phyloP scores from a whole-genome alignment of 37 sponge, comb jelly and placozoan genomes.

The Halichondria panicea region DNA sequence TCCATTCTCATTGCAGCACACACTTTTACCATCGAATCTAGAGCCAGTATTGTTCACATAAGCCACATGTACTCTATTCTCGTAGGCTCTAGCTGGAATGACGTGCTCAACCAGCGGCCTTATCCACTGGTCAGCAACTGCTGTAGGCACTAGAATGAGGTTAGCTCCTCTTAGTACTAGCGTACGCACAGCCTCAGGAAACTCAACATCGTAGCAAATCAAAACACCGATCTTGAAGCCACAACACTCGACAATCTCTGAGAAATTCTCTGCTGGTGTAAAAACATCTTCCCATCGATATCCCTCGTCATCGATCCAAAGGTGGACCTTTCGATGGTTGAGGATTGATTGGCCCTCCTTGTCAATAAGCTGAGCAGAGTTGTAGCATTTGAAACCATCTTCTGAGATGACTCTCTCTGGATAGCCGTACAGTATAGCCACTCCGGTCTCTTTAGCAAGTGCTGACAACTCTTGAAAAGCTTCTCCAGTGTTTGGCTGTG shows the following conservation, averaged over 20 bases:
- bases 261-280: slow-evolving; percentile 17
- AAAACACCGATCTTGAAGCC: slow-evolving; percentile 63
- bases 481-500: slow-evolving; percentile 36
- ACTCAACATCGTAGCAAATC: slow-evolving; percentile 66
- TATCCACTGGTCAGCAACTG: neutral
- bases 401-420: slow-evolving; percentile 28
- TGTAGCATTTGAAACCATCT: slow-evolving; percentile 14
- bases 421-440: slow-evolving; percentile 63
- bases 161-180: slow-evolving; percentile 47
- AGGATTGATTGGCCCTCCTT: slow-evolving; percentile 35
- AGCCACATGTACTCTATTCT: slow-evolving; percentile 49
- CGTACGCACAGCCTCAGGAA: slow-evolving; percentile 41
- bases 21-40: slow-evolving; percentile 11
- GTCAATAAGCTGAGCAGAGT: slow-evolving; percentile 59
- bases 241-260: slow-evolving; percentile 26
- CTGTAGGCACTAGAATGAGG: slow-evolving; percentile 37
- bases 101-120: neutral
- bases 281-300: slow-evolving; percentile 31
- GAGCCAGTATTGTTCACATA: slow-evolving; percentile 46
- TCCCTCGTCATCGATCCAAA: slow-evolving; percentile 15
- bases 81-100: slow-evolving; percentile 25
- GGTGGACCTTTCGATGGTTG: slow-evolving; percentile 62
- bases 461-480: slow-evolving; percentile 44
- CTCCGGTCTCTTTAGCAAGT: slow-evolving; percentile 18
- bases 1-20: slow-evolving; percentile 22